A percentile compares a stretch with the other conserved stretches of the same genome.
Conservation (phyloP, 2,888 invertebrate genomes). For the Calameuta filiformis region DNA sequence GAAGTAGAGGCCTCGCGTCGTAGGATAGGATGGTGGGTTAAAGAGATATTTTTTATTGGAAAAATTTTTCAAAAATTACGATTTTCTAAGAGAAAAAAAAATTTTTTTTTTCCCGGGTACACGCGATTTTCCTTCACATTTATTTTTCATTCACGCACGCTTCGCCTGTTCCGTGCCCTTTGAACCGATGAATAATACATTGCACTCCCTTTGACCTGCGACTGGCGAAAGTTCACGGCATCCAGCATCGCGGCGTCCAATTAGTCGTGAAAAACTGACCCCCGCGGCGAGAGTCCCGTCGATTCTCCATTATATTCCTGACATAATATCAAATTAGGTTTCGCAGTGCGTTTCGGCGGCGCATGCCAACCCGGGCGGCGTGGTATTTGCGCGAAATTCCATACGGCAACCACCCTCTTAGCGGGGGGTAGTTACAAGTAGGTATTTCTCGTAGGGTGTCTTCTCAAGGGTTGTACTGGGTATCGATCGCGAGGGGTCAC, state of each 20-base stretch:
- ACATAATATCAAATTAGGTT: constrained; percentile 39
- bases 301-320: constrained; percentile 27
- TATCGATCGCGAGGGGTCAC: too few relatives aligned
- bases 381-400: constrained; percentile 19
- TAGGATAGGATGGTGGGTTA: too few relatives aligned
- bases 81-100: not conserved
- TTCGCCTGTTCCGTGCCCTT: too few relatives aligned
- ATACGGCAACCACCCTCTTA: not conserved
- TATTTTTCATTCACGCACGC: not conserved
- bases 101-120: not conserved
- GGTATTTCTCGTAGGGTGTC: too few relatives aligned
- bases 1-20: too few relatives aligned
- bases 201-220: too few relatives aligned
- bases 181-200: too few relatives aligned
- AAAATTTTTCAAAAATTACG: not conserved
- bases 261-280: constrained; percentile 37
- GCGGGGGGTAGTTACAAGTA: too few relatives aligned
- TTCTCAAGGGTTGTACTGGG: too few relatives aligned
- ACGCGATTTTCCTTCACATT: not conserved
- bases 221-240: too few relatives aligned
- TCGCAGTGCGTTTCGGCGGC: constrained; percentile 18
- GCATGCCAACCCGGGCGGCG: constrained; percentile 9
- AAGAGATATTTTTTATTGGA: too few relatives aligned
- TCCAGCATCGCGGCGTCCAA: constrained; percentile 22
- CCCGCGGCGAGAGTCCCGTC: constrained; percentile 28